Percentiles rank a stretch among this genome's conserved stretches.
These are phyloP conservation scores for Rhamphomyia laevipes DNA, from an alignment of 2,888 invertebrate species.

Conservation along the genomic window DNA sequence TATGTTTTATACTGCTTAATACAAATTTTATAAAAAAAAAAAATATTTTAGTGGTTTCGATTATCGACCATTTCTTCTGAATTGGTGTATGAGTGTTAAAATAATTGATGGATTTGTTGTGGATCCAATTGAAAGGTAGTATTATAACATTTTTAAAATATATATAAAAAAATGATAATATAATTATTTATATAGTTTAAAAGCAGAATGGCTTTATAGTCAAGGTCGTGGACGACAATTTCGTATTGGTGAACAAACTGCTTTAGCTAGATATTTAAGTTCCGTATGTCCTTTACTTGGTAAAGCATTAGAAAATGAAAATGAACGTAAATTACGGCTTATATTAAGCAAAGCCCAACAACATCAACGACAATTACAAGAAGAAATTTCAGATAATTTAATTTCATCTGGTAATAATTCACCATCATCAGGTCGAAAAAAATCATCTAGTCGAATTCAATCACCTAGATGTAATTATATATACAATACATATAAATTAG, in stretches of 20 bases:
- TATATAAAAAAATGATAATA: neutral
- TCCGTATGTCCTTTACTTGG: slow-evolving; percentile 76
- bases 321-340: slow-evolving; percentile 72
- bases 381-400: slow-evolving; percentile 45
- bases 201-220: slow-evolving; percentile 92
- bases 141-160: slow-evolving; percentile 3
- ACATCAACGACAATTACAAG: slow-evolving; percentile 73
- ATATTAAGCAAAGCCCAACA: slow-evolving; percentile 85
- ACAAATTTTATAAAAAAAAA: neutral
- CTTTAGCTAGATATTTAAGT: slow-evolving; percentile 70
- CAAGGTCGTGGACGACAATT: slow-evolving; percentile 87
- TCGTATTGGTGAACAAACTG: slow-evolving; percentile 71
- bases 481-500: neutral
- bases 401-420: slow-evolving; percentile 34
- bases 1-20: neutral
- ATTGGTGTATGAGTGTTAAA: slow-evolving; percentile 84
- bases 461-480: slow-evolving; percentile 33
- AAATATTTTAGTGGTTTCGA: slow-evolving; percentile 59
- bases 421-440: slow-evolving; percentile 33
- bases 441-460: slow-evolving; percentile 36
- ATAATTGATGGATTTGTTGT: slow-evolving; percentile 81
- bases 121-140: slow-evolving; percentile 74
- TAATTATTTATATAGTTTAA: slow-evolving; percentile 49
- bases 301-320: slow-evolving; percentile 68
- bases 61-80: slow-evolving; percentile 83